These are phyloP conservation scores for Stenopsyche tienmushanensis DNA, from an alignment of 1,140 invertebrate species.

Conservation along the genomic window DNA sequence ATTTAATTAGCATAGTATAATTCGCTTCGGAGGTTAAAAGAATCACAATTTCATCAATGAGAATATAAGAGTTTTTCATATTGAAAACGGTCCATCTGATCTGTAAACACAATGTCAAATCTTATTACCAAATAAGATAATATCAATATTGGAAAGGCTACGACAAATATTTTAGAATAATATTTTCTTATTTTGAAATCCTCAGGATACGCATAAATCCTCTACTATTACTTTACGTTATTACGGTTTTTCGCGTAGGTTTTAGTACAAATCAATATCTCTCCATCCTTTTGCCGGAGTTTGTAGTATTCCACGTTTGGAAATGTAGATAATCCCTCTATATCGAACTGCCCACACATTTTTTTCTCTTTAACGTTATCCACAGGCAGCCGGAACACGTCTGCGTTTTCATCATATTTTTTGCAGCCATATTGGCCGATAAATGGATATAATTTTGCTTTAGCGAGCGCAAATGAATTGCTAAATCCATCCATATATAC, in stretches of 20 bases:
- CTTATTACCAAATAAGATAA: not conserved
- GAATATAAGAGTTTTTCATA: too few species aligned
- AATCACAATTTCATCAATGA: not conserved
- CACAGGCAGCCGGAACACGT: not conserved
- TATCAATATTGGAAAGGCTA: not conserved
- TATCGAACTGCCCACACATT: conserved; percentile 5
- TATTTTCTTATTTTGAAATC: not conserved
- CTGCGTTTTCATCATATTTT: not conserved
- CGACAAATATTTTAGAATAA: not conserved
- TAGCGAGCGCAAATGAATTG: not conserved
- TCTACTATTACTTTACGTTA: not conserved
- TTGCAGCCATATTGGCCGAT: not conserved
- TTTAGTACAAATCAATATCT: not conserved
- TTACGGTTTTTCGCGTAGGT: not conserved
- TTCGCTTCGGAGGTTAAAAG: too few species aligned
- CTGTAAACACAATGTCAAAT: not conserved
- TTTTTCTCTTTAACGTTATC: conserved; percentile 6
- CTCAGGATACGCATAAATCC: not conserved
- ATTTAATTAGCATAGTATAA: too few species aligned
- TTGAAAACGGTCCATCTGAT: not conserved
- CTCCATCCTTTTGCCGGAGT: not conserved
- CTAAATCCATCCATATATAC: not conserved
- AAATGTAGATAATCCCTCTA: conserved; percentile 8
- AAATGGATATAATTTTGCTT: not conserved
- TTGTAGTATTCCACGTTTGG: not conserved